phyloP scores from a whole-genome alignment of 2,797 vertebrate genomes.

The Ibycter americanus region DNA sequence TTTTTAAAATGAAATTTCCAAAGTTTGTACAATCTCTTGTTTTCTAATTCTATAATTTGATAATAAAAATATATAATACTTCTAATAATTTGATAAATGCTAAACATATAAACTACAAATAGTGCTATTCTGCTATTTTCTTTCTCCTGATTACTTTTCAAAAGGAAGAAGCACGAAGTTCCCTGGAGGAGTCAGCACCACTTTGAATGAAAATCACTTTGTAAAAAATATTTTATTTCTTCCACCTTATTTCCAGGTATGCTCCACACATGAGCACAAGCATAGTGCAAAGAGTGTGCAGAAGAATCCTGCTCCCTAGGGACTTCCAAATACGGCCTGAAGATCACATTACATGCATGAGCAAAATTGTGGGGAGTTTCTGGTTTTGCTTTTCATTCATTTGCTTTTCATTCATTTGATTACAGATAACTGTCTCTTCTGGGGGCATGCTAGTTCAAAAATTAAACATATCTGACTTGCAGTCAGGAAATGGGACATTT shows the following conservation, averaged over 20 bases:
- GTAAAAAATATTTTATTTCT: neutral
- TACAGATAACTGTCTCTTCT: slow-evolving; percentile 85
- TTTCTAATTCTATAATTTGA: neutral
- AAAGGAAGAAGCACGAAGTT: neutral
- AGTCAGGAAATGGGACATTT: slow-evolving; percentile 80
- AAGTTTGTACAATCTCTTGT: neutral
- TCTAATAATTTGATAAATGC: neutral
- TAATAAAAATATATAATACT: too few species aligned
- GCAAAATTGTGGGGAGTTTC: neutral
- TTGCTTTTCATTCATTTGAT: neutral
- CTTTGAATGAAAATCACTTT: neutral
- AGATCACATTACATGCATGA: neutral
- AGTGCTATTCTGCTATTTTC: neutral
- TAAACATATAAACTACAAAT: neutral
- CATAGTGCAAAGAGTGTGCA: neutral
- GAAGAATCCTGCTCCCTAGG: neutral
- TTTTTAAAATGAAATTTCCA: neutral
- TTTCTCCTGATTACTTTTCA: neutral
- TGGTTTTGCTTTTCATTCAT: neutral
- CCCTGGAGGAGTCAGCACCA: neutral
- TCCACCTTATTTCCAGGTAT: neutral
- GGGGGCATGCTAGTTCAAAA: slow-evolving; percentile 90
- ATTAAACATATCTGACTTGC: slow-evolving; percentile 81
- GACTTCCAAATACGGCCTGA: neutral
- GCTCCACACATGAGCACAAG: neutral